A percentile compares a stretch with the other conserved stretches of the same genome.
Conservation (phyloP, 2,113 vertebrate species). For the Pterophyllum scalare region DNA sequence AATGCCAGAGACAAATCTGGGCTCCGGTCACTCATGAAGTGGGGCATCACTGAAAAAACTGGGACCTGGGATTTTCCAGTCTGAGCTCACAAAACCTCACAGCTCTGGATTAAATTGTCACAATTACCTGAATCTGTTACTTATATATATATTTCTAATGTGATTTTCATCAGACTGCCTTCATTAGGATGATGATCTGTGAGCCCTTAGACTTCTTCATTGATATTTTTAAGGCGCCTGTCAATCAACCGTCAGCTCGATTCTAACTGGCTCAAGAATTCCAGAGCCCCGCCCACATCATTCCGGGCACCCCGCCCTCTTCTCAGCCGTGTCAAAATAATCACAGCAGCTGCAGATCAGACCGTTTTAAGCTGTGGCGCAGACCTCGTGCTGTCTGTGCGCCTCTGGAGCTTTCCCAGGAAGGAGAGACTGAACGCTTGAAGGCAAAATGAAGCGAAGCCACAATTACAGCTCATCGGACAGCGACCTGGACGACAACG, state of each 20-base stretch:
- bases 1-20: constrained; percentile 40
- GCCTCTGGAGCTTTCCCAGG: background rate
- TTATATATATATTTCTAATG: background rate
- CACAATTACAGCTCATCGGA: constrained; percentile 94
- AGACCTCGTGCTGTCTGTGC: constrained; percentile 33
- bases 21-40: constrained; percentile 35
- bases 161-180: background rate
- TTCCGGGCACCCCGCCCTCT: constrained; percentile 27
- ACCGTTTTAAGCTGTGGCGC: constrained; percentile 42
- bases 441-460: constrained; percentile 86
- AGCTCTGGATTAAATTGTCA: background rate
- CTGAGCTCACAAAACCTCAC: background rate
- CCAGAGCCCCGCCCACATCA: constrained; percentile 23
- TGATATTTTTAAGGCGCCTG: background rate
- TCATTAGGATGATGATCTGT: background rate
- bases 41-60: constrained; percentile 26
- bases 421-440: background rate
- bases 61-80: background rate
- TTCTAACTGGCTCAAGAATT: constrained; percentile 43
- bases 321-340: constrained; percentile 35
- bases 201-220: background rate
- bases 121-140: background rate
- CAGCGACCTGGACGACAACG: constrained; percentile 92
- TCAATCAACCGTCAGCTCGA: constrained; percentile 29
- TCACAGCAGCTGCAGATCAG: constrained; percentile 45